A percentile compares a stretch with the other conserved stretches of the same genome.
Conservation (phyloP, 2,888 invertebrate species). For the Drosophila neotestacea region DNA sequence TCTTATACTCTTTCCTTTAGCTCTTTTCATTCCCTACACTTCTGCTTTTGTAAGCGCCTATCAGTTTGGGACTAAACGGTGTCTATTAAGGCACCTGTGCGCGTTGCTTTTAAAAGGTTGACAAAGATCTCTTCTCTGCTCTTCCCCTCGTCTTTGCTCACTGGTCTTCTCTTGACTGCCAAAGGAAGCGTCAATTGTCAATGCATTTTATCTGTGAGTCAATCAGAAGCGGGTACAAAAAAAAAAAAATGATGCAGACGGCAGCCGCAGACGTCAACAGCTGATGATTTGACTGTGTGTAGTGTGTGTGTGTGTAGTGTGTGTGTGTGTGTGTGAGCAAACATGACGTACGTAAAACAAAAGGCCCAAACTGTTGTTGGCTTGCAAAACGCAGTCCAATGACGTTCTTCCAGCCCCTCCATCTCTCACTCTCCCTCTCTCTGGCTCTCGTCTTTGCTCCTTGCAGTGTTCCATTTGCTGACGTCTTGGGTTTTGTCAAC, state of each 20-base stretch:
- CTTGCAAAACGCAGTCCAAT: slow-evolving; percentile 45
- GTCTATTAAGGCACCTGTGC: slow-evolving; percentile 72
- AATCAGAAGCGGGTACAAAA: slow-evolving; percentile 57
- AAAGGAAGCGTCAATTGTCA: slow-evolving; percentile 79
- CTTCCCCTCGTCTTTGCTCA: neutral
- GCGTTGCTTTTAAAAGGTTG: slow-evolving; percentile 26
- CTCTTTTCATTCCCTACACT: no score
- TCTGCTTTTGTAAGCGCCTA: slow-evolving; percentile 5
- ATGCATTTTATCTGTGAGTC: slow-evolving; percentile 70
- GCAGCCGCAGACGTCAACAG: slow-evolving; percentile 48
- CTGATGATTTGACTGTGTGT: slow-evolving; percentile 43
- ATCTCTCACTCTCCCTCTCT: neutral
- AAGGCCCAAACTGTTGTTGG: slow-evolving; percentile 30
- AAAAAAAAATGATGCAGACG: slow-evolving; percentile 28
- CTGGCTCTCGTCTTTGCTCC: neutral
- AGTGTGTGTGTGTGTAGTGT: slow-evolving; percentile 6
- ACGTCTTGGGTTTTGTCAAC: slow-evolving; percentile 60
- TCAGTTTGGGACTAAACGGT: slow-evolving; percentile 46
- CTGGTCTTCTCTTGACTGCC: slow-evolving; percentile 48
- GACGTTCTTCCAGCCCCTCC: neutral
- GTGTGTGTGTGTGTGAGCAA: slow-evolving; percentile 30
- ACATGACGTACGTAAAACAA: slow-evolving; percentile 37
- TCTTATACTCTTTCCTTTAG: neutral
- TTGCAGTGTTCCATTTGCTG: slow-evolving; percentile 1
- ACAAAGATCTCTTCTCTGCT: slow-evolving; percentile 1